Base-by-base conservation (phyloP, 2,888 invertebrate species). In the Netelia melanura region DNA sequence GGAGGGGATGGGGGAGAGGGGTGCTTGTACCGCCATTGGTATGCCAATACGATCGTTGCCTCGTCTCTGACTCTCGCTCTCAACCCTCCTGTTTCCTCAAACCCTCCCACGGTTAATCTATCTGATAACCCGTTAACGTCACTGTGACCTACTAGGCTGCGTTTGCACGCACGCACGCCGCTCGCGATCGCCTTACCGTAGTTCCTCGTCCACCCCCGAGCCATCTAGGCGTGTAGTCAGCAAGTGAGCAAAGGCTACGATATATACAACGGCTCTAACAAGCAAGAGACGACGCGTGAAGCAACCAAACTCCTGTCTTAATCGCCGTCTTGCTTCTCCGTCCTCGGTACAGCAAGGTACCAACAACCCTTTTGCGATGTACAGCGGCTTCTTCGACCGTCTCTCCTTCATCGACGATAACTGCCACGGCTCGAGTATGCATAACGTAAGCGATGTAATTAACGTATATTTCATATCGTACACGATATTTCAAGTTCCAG, bases 91-190 rank as follows among this genome's bases (percentile, higher is more conserved):
- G 52, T 38, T 74, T 75, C 48, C 54, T 23, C 43, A 74, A 81
- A 87, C 62, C 86, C 83, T 86, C 85, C 88, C 86, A 89, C 83
- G 86, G 87, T 84, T 83, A 83, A 86, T 85, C 89, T 86, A 89
- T 90, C 89, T 87, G 91, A 88, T 90, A 91, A 88, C 89, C 91
- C 90, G 89, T 89, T 89, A 89, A 88, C 89, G 90, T 90, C 88
- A 88, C 88, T 88, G 88, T 90, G 91, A 90, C 91, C 91, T 87
- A 90, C 86, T 89, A 87, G 83, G 87, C 87, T 88, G 86, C 88
- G 88, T 91, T 88, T 89, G 88, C 90, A 90, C 88, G 90, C 90
- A 90, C 81, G 84, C 86, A 86, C 76, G 88, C 86, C 76, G 87
- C 85, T 83, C 83, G 72, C 78, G 71, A 81, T 78, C 77, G 56